Base-by-base conservation (phyloP, 2,113 vertebrate species). In the Chionomys nivalis region DNA sequence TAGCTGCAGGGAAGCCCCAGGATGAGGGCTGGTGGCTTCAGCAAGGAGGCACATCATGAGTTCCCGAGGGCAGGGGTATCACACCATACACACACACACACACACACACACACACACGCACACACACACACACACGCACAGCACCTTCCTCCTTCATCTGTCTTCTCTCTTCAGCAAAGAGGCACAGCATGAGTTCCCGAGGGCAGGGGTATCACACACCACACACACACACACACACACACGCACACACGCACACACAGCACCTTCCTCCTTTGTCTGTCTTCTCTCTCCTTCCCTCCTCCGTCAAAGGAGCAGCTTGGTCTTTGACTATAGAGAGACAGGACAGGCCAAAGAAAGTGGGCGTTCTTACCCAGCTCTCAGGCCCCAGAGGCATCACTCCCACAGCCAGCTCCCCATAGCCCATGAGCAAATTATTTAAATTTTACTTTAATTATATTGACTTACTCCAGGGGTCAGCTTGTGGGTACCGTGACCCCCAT, bases 1-100 rank as follows among this genome's bases (percentile, higher is more conserved):
- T 44, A 58, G 88, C 68, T 87, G 49, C 79, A 8, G 81, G 88
- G 94, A 96, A 96, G 95, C 95, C 96, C 66, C 33, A 70, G 90
- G 90, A 95, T n/a, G 52, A 5, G 7, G 17, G 39, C 28, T 39
- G 68, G 66, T 31, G 52, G 65, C 81, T 96, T n/a, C n/a, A 49
- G 87, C 93, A 42, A 72, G 72, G 77, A 77, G 26, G 23, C 36
- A 6, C 14, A 44, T 58, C 26, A 4, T 70, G 49, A 39, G 0
- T 9, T n/a, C 21, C 14, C 55, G 39, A 55, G 47, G 79, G 33
- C 39, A 36, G 11, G 31, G 55, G 23, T 0, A 2, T 12, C 10
- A 76, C 23, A 61, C 55, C 8, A 81, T n/a, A 73, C 36, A 39
- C 36, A 81, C 72, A 73, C 36, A 39, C 36, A 10, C 79, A 79